Percentiles rank a stretch among this genome's conserved stretches.
These are phyloP conservation scores for Hemibagrus wyckioides DNA, from an alignment of 2,113 vertebrate species.

Conservation along the genomic window DNA sequence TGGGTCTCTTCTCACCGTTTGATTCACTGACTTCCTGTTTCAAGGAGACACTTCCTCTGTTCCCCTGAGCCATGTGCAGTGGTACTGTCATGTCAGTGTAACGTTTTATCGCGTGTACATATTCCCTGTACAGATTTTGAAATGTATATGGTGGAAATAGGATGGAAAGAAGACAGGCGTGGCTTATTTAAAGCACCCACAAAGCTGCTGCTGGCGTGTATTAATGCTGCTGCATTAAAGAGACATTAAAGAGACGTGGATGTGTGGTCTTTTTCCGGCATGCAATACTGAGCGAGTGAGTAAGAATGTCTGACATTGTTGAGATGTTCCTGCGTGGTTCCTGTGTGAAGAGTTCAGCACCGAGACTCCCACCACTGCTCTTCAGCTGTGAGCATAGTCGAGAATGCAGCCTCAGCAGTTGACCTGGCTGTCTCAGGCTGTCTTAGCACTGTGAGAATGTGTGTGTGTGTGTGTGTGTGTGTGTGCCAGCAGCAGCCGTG, in stretches of 20 bases:
- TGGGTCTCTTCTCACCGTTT: background rate
- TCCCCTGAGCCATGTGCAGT: constrained; percentile 33
- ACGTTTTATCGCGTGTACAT: constrained; percentile 19
- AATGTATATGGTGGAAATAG: constrained; percentile 33
- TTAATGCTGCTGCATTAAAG: constrained; percentile 44
- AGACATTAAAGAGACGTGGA: background rate
- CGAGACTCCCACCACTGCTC: constrained; percentile 37
- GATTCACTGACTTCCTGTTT: constrained; percentile 6
- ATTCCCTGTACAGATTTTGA: constrained; percentile 39
- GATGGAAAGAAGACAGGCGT: background rate
- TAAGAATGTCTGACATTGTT: constrained; percentile 22
- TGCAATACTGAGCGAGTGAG: background rate
- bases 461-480: constrained; percentile 13
- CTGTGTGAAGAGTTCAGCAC: constrained; percentile 31
- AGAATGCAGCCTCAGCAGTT: constrained; percentile 45
- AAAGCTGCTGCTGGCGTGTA: constrained; percentile 7
- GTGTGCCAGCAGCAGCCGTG: constrained; percentile 8
- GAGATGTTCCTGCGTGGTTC: constrained; percentile 27
- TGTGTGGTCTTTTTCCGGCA: constrained; percentile 36
- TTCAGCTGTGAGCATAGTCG: constrained; percentile 41
- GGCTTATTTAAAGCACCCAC: constrained; percentile 30
- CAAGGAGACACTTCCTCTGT: background rate
- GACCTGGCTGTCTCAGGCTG: constrained; percentile 12
- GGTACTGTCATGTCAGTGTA: background rate
- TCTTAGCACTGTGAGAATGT: background rate